A percentile compares a stretch with the other conserved stretches of the same genome.
These are phyloP conservation scores for Psilanteris sp. DNA, from an alignment of 1,140 invertebrate species.

Conservation along the genomic window DNA sequence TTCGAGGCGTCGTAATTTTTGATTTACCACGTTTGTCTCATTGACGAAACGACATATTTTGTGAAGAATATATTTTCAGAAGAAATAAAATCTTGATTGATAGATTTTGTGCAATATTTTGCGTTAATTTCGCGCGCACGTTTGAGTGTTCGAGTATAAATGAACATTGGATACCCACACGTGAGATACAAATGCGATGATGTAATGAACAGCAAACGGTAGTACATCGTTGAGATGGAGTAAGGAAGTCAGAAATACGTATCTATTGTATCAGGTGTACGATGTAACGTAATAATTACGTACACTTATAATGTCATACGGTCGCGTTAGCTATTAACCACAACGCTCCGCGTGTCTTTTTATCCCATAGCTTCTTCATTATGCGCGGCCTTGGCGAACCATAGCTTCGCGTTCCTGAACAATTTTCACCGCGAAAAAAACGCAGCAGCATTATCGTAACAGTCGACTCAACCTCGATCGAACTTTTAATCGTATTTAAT, in stretches of 20 bases:
- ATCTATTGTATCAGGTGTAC: constrained; percentile 53
- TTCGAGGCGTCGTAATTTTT: too few relatives aligned
- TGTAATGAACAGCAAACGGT: constrained; percentile 61
- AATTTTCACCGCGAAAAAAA: constrained; percentile 53
- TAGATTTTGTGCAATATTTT: too few relatives aligned
- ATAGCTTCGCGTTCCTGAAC: constrained; percentile 33
- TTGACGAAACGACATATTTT: too few relatives aligned
- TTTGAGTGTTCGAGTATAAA: background rate
- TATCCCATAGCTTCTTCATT: constrained; percentile 45
- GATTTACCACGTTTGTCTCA: too few relatives aligned
- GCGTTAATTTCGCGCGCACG: too few relatives aligned
- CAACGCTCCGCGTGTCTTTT: constrained; percentile 38
- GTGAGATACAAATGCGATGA: constrained; percentile 62
- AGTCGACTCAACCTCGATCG: constrained; percentile 33
- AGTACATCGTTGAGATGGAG: constrained; percentile 42
- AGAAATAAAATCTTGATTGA: too few relatives aligned
- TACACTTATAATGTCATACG: constrained; percentile 59
- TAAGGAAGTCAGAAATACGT: constrained; percentile 49
- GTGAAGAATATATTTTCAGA: too few relatives aligned
- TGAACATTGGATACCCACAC: constrained; percentile 10
- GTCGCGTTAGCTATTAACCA: constrained; percentile 55
- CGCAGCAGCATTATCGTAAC: constrained; percentile 19
- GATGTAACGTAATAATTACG: constrained; percentile 55
- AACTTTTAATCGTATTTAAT: constrained; percentile 30
- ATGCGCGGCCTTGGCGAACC: constrained; percentile 46